Conservation (phyloP, 2,113 vertebrate species). For the Trochalopteron elliotii region DNA sequence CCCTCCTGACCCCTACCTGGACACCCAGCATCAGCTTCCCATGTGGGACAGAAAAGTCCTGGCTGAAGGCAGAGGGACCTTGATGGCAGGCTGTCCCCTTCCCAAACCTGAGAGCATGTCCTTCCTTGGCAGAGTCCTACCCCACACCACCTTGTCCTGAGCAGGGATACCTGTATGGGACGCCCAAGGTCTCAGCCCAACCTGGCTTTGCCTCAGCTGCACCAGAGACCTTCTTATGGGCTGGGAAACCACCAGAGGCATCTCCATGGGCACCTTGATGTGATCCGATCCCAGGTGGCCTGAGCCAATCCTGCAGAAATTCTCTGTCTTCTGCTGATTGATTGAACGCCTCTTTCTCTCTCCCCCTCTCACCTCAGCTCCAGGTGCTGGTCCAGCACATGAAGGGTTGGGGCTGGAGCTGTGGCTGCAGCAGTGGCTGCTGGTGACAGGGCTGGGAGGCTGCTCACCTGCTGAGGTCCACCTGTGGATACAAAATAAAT, state of each 20-base stretch:
- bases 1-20: background rate
- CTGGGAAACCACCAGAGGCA: background rate
- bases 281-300: background rate
- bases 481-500: background rate
- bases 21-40: background rate
- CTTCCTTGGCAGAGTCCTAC: background rate
- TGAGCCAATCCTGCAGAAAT: background rate
- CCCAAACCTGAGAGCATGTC: background rate
- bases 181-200: background rate
- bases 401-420: background rate
- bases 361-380: background rate
- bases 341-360: fast-evolving
- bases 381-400: background rate
- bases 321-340: background rate
- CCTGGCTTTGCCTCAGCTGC: background rate
- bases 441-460: background rate
- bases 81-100: background rate
- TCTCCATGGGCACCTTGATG: background rate
- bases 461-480: background rate
- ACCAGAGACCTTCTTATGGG: background rate
- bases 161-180: background rate
- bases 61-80: background rate
- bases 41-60: background rate
- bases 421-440: background rate
- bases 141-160: background rate